These are phyloP conservation scores for Lepilemur septentrionalis DNA, from an alignment of 2,797 vertebrate species.

Conservation along the genomic window DNA sequence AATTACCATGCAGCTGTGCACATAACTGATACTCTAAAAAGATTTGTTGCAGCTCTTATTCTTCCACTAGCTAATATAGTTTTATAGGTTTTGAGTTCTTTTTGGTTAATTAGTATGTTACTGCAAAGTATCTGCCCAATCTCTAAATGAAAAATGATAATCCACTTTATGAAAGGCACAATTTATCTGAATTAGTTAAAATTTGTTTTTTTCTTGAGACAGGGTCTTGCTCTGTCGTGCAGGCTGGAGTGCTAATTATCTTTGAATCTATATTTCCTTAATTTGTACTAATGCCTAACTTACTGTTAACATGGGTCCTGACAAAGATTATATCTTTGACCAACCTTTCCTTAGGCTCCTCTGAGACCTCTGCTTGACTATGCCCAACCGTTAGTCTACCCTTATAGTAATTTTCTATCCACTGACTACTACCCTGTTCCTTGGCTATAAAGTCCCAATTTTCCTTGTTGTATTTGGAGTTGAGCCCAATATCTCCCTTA, in stretches of 20 bases:
- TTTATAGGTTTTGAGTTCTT: background rate
- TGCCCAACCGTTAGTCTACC: background rate
- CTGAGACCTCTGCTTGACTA: background rate
- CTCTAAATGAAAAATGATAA: slow-evolving; percentile 2
- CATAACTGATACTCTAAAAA: background rate
- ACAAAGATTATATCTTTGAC: background rate
- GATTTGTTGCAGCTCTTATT: background rate
- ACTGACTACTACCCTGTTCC: background rate
- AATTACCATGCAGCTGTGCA: background rate
- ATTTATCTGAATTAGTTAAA: background rate
- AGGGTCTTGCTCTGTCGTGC: background rate
- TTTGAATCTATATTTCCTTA: background rate
- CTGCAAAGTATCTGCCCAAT: background rate
- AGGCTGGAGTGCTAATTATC: background rate
- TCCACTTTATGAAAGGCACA: background rate
- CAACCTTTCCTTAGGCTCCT: background rate
- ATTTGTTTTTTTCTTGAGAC: background rate
- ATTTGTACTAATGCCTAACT: background rate
- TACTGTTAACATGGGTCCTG: background rate
- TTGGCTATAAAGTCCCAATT: background rate
- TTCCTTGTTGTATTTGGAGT: background rate
- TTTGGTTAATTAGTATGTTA: background rate
- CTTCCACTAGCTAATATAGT: background rate
- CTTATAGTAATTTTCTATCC: background rate
- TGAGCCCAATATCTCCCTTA: background rate